Evolutionary conservation across 1,140 invertebrate genomes (phyloP).

Genomic region (Atta colombica): DNA sequence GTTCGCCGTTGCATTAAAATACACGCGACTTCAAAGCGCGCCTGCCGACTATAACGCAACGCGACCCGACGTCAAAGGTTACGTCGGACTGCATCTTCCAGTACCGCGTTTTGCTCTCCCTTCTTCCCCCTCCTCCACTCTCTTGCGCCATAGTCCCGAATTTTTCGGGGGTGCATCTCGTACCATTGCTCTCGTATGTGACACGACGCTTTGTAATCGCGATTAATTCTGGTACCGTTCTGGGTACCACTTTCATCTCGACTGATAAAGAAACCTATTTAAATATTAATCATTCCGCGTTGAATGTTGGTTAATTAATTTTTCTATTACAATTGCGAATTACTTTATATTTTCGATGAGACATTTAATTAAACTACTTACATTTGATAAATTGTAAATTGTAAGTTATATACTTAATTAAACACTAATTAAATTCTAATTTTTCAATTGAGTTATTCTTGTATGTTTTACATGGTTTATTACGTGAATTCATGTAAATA

Average conservation of each 20-base stretch:
- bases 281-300: not conserved
- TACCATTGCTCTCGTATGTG: not conserved
- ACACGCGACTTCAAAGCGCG: conserved; percentile 60
- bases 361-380: not conserved
- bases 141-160: not conserved
- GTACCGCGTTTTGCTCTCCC: not conserved
- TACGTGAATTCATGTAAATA: not conserved
- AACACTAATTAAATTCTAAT: not conserved
- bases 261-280: not conserved
- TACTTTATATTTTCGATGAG: not conserved
- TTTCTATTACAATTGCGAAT: not conserved
- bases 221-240: not conserved
- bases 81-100: conserved; percentile 56
- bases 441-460: not conserved
- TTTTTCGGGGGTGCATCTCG: conserved; percentile 38
- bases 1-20: conserved; percentile 65
- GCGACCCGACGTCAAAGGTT: conserved; percentile 56
- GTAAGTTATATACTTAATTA: not conserved
- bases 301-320: not conserved
- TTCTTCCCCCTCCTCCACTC: too few relatives aligned
- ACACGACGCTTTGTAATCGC: not conserved
- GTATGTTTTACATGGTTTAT: not conserved
- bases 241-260: not conserved
- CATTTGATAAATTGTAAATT: too few relatives aligned
- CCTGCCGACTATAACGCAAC: conserved; percentile 46